phyloP scores from a whole-genome alignment of 2,797 vertebrate genomes.

The Parambassis ranga region DNA sequence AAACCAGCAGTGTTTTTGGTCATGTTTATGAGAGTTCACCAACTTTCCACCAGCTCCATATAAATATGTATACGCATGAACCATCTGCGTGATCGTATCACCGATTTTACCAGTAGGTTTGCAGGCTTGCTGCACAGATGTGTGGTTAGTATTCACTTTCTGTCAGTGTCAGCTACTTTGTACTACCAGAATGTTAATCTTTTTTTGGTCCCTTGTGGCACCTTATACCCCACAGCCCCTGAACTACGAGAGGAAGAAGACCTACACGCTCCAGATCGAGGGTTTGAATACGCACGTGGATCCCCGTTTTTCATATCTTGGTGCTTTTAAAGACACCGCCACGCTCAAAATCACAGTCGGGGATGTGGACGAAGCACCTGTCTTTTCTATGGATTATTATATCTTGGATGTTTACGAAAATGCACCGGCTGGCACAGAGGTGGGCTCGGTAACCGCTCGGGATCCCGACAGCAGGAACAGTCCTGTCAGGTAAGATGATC shows the following conservation, averaged over 20 bases:
- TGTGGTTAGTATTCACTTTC: too few species aligned
- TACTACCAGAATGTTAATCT: background rate
- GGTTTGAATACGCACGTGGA: constrained; percentile 94
- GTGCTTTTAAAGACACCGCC: constrained; percentile 93
- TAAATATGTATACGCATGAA: too few species aligned
- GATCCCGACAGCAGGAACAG: constrained; percentile 93
- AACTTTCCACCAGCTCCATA: too few species aligned
- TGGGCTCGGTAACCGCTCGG: constrained; percentile 89
- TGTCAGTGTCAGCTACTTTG: background rate
- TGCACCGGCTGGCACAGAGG: constrained; percentile 84
- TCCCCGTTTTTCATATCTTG: constrained; percentile 90
- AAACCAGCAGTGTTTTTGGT: too few species aligned
- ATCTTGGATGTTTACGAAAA: constrained; percentile 96
- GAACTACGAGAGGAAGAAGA: constrained; percentile 97
- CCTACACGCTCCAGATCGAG: constrained; percentile 94
- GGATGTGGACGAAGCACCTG: constrained; percentile 92
- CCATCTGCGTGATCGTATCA: too few species aligned
- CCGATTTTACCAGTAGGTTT: too few species aligned
- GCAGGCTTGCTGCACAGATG: too few species aligned
- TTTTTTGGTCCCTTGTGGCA: background rate
- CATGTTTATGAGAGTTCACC: too few species aligned
- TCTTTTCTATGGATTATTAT: constrained; percentile 94
- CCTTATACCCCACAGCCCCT: constrained; percentile 81
- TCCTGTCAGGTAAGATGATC: constrained; percentile 86
- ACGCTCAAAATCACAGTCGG: constrained; percentile 94